Conservation (phyloP, 2,797 vertebrate genomes). For the Jordanella pulchra region DNA sequence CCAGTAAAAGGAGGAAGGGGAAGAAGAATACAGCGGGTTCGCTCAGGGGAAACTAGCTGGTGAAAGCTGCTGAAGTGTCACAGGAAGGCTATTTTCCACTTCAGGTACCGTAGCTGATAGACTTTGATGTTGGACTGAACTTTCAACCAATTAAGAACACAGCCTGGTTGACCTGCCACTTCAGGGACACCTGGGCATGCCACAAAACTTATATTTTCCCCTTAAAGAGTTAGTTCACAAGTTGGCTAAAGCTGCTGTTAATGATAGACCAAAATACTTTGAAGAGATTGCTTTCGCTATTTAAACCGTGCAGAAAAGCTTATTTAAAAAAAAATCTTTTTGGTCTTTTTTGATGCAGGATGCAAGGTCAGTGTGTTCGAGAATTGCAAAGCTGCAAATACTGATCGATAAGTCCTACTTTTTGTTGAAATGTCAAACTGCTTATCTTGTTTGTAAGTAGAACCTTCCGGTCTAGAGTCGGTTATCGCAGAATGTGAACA, state of each 20-base stretch:
- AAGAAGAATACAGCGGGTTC: constrained; percentile 41
- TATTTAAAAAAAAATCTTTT: not conserved
- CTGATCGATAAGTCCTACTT: constrained; percentile 36
- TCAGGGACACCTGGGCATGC: constrained; percentile 9
- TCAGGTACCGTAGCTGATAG: constrained; percentile 58
- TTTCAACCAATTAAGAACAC: constrained; percentile 60
- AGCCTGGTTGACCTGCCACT: constrained; percentile 55
- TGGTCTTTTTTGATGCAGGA: constrained; percentile 2
- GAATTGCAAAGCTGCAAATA: constrained; percentile 16
- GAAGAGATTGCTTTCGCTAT: constrained; percentile 5
- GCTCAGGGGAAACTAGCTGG: constrained; percentile 25
- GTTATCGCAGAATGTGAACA: not conserved
- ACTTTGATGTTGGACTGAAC: constrained; percentile 38
- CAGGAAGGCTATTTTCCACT: constrained; percentile 73
- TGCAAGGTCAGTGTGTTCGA: constrained; percentile 20
- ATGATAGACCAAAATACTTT: constrained; percentile 6
- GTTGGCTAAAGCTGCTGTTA: constrained; percentile 19
- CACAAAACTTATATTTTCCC: not conserved
- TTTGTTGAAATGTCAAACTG: constrained; percentile 45
- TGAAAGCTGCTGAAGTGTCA: constrained; percentile 55
- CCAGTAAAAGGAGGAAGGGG: constrained; percentile 7
- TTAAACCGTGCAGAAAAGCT: not conserved
- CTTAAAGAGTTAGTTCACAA: constrained; percentile 6
- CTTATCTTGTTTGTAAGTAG: constrained; percentile 15
- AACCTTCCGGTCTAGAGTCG: not conserved